phyloP scores from a whole-genome alignment of 1,140 invertebrate genomes.

The Phthorimaea operculella region DNA sequence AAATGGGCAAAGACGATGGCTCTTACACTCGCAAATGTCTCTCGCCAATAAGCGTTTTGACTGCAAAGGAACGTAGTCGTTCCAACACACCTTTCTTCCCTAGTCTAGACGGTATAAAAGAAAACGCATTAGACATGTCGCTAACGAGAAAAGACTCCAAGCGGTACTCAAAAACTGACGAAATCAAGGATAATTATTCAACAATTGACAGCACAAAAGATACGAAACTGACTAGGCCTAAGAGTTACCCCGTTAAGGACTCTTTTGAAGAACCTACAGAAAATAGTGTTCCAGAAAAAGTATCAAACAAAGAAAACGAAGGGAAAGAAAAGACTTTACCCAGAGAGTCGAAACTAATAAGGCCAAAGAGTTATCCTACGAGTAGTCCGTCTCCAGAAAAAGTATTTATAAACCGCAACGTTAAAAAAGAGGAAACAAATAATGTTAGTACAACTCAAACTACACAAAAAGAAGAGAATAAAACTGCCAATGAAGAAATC shows the following conservation, averaged over 20 bases:
- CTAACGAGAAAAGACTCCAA: slow-evolving; percentile 7
- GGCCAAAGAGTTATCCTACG: slow-evolving; percentile 71
- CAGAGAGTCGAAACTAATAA: slow-evolving; percentile 70
- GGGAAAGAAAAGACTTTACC: slow-evolving; percentile 34
- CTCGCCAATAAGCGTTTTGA: slow-evolving; percentile 45
- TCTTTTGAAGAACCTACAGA: slow-evolving; percentile 39
- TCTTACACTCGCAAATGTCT: slow-evolving; percentile 42
- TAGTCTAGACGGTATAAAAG: slow-evolving; percentile 63
- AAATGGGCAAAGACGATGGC: slow-evolving; percentile 34
- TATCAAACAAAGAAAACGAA: slow-evolving; percentile 33
- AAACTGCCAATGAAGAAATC: slow-evolving; percentile 19
- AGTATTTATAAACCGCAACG: slow-evolving; percentile 35
- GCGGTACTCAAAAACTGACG: slow-evolving; percentile 7
- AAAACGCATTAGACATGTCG: slow-evolving; percentile 29
- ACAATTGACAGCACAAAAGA: slow-evolving; percentile 30
- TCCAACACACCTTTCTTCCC: slow-evolving; percentile 64
- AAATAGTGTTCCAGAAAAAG: slow-evolving; percentile 18
- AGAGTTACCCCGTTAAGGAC: slow-evolving; percentile 62
- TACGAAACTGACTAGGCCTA: slow-evolving; percentile 52
- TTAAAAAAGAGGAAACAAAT: slow-evolving; percentile 37
- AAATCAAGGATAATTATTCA: slow-evolving; percentile 17
- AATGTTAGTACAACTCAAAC: background rate
- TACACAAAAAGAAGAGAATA: slow-evolving; percentile 21
- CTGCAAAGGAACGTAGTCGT: slow-evolving; percentile 54
- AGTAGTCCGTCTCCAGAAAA: slow-evolving; percentile 60